Conservation (phyloP, 1,140 invertebrate species). For the Temnothorax longispinosus region DNA sequence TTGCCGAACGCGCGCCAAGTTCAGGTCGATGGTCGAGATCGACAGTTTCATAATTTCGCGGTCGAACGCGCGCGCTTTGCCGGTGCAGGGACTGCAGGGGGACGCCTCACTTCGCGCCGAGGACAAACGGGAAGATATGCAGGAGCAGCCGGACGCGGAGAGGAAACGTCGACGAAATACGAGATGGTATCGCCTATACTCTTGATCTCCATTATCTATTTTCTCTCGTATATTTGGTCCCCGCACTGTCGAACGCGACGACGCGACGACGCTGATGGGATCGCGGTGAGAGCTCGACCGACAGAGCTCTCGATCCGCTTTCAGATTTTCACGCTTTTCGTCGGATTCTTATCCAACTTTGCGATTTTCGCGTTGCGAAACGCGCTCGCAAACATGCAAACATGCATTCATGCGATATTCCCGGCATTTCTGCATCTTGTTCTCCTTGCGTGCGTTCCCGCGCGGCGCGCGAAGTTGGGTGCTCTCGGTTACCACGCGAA, state of each 20-base stretch:
- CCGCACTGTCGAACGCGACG: not conserved
- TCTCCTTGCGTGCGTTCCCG: not conserved
- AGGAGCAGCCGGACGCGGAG: too few relatives aligned
- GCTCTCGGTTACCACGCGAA: not conserved
- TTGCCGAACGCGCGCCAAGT: not conserved
- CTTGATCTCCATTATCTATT: not conserved
- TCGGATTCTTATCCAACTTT: not conserved
- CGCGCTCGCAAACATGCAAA: too few relatives aligned
- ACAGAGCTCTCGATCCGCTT: not conserved
- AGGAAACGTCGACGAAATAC: not conserved
- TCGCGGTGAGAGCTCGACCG: not conserved
- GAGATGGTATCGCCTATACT: not conserved
- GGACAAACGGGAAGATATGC: not conserved
- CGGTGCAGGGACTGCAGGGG: too few relatives aligned
- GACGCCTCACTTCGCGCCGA: not conserved
- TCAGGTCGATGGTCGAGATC: not conserved
- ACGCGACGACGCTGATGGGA: too few relatives aligned
- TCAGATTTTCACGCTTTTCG: not conserved
- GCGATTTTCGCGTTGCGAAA: not conserved
- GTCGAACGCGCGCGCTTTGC: not conserved
- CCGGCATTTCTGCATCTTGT: not conserved
- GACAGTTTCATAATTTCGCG: not conserved
- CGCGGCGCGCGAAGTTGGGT: not conserved
- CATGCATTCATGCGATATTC: not conserved
- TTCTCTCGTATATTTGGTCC: conserved; percentile 1